phyloP scores from a whole-genome alignment of 2,113 vertebrate species.

The Regulus satrapa region DNA sequence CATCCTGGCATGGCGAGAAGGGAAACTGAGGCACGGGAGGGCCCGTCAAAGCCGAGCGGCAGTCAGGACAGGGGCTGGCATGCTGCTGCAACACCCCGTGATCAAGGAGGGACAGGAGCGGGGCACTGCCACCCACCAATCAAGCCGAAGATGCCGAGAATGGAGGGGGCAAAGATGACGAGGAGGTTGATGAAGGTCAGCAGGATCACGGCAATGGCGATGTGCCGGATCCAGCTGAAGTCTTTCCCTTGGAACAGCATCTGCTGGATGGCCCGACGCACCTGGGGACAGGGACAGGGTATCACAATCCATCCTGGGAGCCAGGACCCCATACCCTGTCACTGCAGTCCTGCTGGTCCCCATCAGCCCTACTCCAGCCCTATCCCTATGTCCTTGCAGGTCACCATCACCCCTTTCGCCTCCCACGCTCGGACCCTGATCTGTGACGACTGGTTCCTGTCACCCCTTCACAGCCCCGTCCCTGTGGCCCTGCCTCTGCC shows the following conservation, averaged over 20 bases:
- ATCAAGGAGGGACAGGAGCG: not conserved
- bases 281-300: conserved; percentile 65
- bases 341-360: not conserved
- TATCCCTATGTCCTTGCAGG: not conserved
- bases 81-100: not conserved
- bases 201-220: conserved; percentile 79
- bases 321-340: not conserved
- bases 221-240: conserved; percentile 91
- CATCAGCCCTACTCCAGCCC: not conserved
- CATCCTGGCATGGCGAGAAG: fast-evolving
- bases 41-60: not conserved
- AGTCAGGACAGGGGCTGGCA: not conserved
- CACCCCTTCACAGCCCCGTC: too few species aligned
- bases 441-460: not conserved
- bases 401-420: not conserved
- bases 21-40: not conserved
- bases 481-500: not conserved
- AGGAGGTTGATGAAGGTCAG: conserved; percentile 90
- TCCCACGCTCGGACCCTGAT: not conserved
- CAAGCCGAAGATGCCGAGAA: conserved; percentile 94
- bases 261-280: conserved; percentile 92
- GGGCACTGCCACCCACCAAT: conserved; percentile 77
- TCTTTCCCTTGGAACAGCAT: conserved; percentile 89
- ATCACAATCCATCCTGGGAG: not conserved
- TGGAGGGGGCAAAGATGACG: conserved; percentile 96